These are phyloP conservation scores for Lethrus apterus DNA, from an alignment of 1,140 invertebrate genomes.

Conservation along the genomic window DNA sequence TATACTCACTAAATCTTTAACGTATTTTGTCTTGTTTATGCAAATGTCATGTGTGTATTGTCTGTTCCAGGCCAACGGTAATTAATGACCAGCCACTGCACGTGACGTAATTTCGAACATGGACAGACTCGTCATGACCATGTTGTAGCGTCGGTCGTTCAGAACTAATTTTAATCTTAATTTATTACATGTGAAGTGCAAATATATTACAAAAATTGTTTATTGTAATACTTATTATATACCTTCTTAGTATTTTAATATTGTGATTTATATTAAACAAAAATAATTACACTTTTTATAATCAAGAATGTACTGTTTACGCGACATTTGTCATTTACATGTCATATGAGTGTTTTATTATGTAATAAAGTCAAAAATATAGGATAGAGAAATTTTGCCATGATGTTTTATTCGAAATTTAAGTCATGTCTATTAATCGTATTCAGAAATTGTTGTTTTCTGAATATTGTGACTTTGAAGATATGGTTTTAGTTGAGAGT, in stretches of 20 bases:
- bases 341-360: slow-evolving; percentile 15
- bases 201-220: too few relatives aligned
- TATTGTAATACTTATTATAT: too few relatives aligned
- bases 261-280: too few relatives aligned
- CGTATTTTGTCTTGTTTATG: too few relatives aligned
- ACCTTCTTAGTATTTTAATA: too few relatives aligned
- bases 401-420: slow-evolving; percentile 23
- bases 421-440: slow-evolving; percentile 42
- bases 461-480: slow-evolving; percentile 52
- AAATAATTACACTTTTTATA: too few relatives aligned
- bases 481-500: slow-evolving; percentile 52
- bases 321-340: slow-evolving; percentile 13
- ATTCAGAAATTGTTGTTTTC: slow-evolving; percentile 50
- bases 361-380: slow-evolving; percentile 18
- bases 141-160: too few relatives aligned
- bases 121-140: too few relatives aligned
- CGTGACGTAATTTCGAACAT: slow-evolving; percentile 26
- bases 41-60: slow-evolving; percentile 14
- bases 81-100: slow-evolving; percentile 31
- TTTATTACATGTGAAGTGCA: too few relatives aligned
- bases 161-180: too few relatives aligned
- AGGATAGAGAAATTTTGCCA: slow-evolving; percentile 8
- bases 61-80: slow-evolving; percentile 33
- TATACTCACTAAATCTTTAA: slow-evolving; percentile 18
- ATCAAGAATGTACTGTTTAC: slow-evolving; percentile 2